These are phyloP conservation scores for Taeniopygia guttata DNA, from an alignment of 2,797 vertebrate species.

Conservation along the genomic window DNA sequence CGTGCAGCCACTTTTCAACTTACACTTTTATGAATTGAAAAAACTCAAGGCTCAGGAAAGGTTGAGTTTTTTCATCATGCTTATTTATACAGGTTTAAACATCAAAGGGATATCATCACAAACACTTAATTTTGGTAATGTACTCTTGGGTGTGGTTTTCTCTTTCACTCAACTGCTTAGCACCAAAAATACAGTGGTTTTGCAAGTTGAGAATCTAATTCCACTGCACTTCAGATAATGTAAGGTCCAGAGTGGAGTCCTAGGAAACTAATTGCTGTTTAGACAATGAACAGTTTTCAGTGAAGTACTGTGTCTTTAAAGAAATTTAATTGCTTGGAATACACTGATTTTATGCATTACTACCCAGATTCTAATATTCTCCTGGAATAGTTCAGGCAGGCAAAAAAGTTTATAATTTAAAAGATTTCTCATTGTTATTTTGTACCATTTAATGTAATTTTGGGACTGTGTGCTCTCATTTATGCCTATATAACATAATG, in stretches of 20 bases:
- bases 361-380: neutral
- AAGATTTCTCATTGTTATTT: neutral
- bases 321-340: neutral
- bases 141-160: neutral
- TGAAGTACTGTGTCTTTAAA: neutral
- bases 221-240: neutral
- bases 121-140: neutral
- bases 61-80: neutral
- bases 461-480: neutral
- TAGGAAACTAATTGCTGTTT: neutral
- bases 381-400: neutral
- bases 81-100: neutral
- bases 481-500: neutral
- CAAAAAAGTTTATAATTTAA: neutral
- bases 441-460: neutral
- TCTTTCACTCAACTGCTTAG: neutral
- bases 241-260: neutral
- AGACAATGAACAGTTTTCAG: neutral
- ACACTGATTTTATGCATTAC: neutral
- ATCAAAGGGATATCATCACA: neutral
- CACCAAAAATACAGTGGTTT: neutral
- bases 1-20: neutral
- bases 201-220: neutral
- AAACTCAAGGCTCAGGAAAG: neutral
- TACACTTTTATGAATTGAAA: neutral